Conservation (phyloP, 2,113 vertebrate genomes). For the Oreochromis niloticus region DNA sequence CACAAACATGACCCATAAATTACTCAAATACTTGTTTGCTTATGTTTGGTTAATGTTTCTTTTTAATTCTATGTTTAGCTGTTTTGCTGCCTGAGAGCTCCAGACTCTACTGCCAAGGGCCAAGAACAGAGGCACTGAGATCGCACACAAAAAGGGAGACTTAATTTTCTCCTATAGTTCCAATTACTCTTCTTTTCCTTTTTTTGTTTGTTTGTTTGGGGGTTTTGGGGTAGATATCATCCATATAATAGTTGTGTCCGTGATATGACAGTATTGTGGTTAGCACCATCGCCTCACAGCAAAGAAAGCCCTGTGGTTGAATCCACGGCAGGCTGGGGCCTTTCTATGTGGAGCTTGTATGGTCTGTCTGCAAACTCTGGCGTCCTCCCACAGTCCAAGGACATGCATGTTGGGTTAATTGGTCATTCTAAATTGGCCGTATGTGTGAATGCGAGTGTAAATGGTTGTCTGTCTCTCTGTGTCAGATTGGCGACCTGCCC, state of each 20-base stretch:
- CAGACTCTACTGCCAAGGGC: background rate
- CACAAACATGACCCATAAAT: background rate
- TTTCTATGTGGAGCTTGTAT: background rate
- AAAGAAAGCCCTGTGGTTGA: background rate
- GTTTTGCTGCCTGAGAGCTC: background rate
- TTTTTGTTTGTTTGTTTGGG: background rate
- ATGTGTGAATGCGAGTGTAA: background rate
- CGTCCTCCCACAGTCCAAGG: background rate
- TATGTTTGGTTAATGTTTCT: background rate
- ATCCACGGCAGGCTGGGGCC: background rate
- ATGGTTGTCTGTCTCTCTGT: background rate
- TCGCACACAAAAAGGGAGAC: background rate
- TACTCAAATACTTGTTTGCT: background rate
- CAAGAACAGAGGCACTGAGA: background rate
- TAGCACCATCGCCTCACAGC: background rate
- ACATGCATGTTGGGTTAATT: background rate
- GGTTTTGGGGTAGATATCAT: fast-evolving
- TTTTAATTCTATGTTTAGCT: background rate
- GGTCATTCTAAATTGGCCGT: background rate
- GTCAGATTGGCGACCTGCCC: background rate
- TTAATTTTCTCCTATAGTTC: background rate
- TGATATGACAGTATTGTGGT: background rate
- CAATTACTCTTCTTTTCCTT: background rate
- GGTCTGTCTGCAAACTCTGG: background rate
- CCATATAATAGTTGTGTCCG: background rate